Conservation (phyloP, 35 echinoderm and acorn worm genomes). For the Holothuria glaberrima region DNA sequence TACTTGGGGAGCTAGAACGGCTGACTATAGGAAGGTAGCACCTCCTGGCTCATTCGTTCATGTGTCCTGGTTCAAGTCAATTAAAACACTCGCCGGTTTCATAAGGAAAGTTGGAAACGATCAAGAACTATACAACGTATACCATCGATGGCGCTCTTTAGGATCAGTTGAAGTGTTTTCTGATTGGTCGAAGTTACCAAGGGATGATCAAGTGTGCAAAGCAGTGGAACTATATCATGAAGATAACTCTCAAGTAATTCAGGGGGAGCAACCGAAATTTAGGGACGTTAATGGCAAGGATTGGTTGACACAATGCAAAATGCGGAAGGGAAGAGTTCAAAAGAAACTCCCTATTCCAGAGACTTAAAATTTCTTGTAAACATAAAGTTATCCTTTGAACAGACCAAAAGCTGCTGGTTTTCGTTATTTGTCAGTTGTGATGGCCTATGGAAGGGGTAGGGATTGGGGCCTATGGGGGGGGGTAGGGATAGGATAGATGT, state of each 20-base stretch:
- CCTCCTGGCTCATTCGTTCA: slow-evolving; percentile 76
- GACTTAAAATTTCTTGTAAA: too few relatives aligned
- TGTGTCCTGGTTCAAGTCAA: slow-evolving; percentile 54
- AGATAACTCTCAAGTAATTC: background rate
- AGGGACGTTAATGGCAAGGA: slow-evolving; percentile 32
- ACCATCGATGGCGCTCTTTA: slow-evolving; percentile 54
- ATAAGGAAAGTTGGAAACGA: slow-evolving; percentile 48
- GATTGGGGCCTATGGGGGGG: too few relatives aligned
- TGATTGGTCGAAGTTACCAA: background rate
- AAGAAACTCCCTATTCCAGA: slow-evolving; percentile 33
- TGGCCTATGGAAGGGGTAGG: too few relatives aligned
- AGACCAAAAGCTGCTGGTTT: too few relatives aligned
- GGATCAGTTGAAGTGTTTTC: background rate
- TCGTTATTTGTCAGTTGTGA: too few relatives aligned
- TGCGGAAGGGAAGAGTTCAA: background rate
- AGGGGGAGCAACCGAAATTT: background rate
- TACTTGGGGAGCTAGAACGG: slow-evolving; percentile 47
- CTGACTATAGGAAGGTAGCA: slow-evolving; percentile 54
- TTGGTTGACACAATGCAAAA: slow-evolving; percentile 30
- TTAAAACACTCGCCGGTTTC: slow-evolving; percentile 32
- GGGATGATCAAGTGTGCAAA: slow-evolving; percentile 18
- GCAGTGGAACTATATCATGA: background rate
- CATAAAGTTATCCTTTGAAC: too few relatives aligned
- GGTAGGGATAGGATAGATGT: too few relatives aligned
- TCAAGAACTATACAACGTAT: slow-evolving; percentile 46